Base-by-base conservation (phyloP, 37 sponge, comb jelly and placozoan species). In the Ianthella basta region DNA sequence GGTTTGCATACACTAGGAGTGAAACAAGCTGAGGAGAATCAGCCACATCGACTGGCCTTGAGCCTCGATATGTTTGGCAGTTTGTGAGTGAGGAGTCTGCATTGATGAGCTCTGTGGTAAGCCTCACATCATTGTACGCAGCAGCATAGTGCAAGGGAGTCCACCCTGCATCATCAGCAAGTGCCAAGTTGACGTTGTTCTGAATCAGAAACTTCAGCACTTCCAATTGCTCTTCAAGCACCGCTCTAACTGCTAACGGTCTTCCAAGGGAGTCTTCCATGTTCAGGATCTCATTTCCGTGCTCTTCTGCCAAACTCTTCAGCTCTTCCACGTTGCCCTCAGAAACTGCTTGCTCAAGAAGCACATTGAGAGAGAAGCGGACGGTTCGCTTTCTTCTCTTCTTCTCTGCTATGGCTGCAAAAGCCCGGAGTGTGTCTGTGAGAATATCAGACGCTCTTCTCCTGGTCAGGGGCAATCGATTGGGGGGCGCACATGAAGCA, bases 101-200 rank as follows among this genome's bases (percentile, higher is more conserved):
- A 21, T 75, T 75, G 20, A 75, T 18, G 44, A 75, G 25, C 1
- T n/a, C 54, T 36, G 53, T 50, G n/a, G 54, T 53, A 39, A 75
- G 36, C 2, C 39, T 36, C 23, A 75, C n/a, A 75, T 75, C 78
- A 75, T 41, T 36, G 21, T 53, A 39, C 4, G 44, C 32, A 36
- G 53, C 53, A 13, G 53, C 53, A 36, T 75, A 44, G 25, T 75
- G 78, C n/a, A 75, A 44, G 2, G 78, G 44, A 19, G 78, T 75
- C 78, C 78, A 75, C 12, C 78, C 78, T 23, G 35, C 53, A 25
- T 75, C 53, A 75, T 75, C 78, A 41, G 78, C 37, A 24, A 75
- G 23, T 14, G 20, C 23, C 4, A 75, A 18, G 39, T 75, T 75
- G 54, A 53, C 78, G 16, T 24, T 44, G n/a, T 41, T 18, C 20